phyloP scores from a whole-genome alignment of 2,113 vertebrate genomes.

The Picathartes gymnocephalus region DNA sequence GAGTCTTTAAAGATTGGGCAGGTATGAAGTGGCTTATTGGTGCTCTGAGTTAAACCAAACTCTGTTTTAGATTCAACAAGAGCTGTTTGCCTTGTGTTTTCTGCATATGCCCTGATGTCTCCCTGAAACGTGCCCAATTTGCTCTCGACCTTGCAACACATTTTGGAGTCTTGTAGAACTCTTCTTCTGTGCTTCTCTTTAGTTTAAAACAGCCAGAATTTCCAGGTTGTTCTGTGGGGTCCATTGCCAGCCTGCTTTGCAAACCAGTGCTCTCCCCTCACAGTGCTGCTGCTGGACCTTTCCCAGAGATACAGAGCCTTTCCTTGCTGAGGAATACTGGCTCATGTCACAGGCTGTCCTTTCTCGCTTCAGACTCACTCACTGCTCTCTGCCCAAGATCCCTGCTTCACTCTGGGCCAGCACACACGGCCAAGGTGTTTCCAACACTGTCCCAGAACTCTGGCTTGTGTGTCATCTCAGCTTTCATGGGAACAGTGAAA shows the following conservation, averaged over 20 bases:
- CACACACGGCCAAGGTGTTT: not conserved
- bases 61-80: not conserved
- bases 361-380: not conserved
- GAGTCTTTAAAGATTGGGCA: not conserved
- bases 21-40: not conserved
- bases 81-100: not conserved
- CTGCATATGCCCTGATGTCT: not conserved
- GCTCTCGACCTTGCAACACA: not conserved
- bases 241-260: too few relatives aligned
- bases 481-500: not conserved
- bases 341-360: not conserved
- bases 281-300: not conserved
- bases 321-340: not conserved
- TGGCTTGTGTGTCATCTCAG: accelerated
- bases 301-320: too few relatives aligned
- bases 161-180: not conserved
- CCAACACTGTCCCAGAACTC: not conserved
- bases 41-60: not conserved
- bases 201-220: not conserved
- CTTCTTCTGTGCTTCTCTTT: not conserved
- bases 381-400: not conserved
- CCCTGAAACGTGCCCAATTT: not conserved
- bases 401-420: not conserved
- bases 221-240: not conserved
- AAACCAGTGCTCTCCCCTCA: not conserved